These are phyloP conservation scores for Drosophila kurseongensis DNA, from an alignment of 1,140 invertebrate genomes.

Conservation along the genomic window DNA sequence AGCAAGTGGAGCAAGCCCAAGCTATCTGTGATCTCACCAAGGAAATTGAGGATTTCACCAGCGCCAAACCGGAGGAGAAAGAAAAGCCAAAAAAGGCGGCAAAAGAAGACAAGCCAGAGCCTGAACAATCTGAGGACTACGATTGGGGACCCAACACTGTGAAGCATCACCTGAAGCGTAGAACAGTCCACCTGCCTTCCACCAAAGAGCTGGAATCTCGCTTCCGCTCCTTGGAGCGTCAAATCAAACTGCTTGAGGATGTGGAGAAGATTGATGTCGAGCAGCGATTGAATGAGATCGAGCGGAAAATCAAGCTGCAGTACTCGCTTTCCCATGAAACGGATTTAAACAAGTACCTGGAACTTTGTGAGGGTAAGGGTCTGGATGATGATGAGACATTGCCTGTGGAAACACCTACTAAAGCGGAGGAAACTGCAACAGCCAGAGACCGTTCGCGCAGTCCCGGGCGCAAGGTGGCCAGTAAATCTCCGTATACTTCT, in stretches of 20 bases:
- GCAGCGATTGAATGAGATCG: slow-evolving; percentile 71
- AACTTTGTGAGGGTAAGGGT: slow-evolving; percentile 73
- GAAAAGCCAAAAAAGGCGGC: not conserved
- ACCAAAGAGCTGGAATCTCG: slow-evolving; percentile 77
- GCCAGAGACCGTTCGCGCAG: slow-evolving; percentile 54
- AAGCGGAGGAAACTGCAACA: not conserved
- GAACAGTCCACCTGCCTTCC: slow-evolving; percentile 74
- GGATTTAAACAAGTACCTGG: slow-evolving; percentile 75
- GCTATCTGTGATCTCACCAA: slow-evolving; percentile 73
- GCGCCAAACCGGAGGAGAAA: slow-evolving; percentile 37
- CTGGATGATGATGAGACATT: slow-evolving; percentile 58
- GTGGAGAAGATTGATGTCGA: slow-evolving; percentile 82
- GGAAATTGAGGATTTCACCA: slow-evolving; percentile 71
- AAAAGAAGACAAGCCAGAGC: slow-evolving; percentile 5
- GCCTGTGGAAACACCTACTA: not conserved
- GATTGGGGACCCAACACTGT: slow-evolving; percentile 79
- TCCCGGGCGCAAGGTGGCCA: slow-evolving; percentile 45
- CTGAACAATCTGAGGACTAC: slow-evolving; percentile 51
- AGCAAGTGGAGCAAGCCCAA: slow-evolving; percentile 61
- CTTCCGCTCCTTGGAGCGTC: slow-evolving; percentile 73
- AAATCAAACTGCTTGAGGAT: slow-evolving; percentile 78
- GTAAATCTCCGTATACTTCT: slow-evolving; percentile 64
- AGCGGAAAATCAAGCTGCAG: slow-evolving; percentile 77
- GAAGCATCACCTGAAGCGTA: slow-evolving; percentile 75
- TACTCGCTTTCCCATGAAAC: slow-evolving; percentile 79